Evolutionary conservation across 2,113 vertebrate species (phyloP).

Genomic region (Oreocharis arfaki): DNA sequence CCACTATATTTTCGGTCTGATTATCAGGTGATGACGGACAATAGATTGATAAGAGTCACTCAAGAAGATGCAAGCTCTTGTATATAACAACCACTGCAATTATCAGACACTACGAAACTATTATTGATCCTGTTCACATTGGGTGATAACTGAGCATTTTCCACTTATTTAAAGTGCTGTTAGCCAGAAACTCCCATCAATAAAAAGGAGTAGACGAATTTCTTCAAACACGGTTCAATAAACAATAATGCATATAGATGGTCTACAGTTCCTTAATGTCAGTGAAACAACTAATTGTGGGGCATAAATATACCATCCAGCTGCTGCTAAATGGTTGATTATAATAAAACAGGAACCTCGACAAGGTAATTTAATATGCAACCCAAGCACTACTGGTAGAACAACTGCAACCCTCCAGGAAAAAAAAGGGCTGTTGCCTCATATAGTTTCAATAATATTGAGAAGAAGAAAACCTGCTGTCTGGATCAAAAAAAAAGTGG

Average conservation of each 20-base stretch:
- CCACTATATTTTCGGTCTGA: conserved; percentile 74
- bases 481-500: not conserved
- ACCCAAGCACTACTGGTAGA: conserved; percentile 32
- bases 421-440: not conserved
- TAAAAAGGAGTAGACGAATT: conserved; percentile 83
- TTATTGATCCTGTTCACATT: conserved; percentile 83
- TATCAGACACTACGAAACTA: conserved; percentile 88
- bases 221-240: conserved; percentile 82
- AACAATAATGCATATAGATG: conserved; percentile 60
- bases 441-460: not conserved
- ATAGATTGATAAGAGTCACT: conserved; percentile 89
- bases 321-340: conserved; percentile 56
- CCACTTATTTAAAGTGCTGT: conserved; percentile 91
- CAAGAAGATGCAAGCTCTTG: conserved; percentile 84
- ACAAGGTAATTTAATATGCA: conserved; percentile 57
- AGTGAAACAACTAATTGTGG: conserved; percentile 59
- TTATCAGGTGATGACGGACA: conserved; percentile 86
- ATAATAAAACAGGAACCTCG: conserved; percentile 23
- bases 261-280: conserved; percentile 62
- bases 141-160: conserved; percentile 88
- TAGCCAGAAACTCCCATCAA: conserved; percentile 83
- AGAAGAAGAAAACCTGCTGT: not conserved
- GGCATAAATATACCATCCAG: conserved; percentile 25
- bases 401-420: not conserved
- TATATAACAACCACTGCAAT: conserved; percentile 88